Evolutionary conservation across 2,113 vertebrate species (phyloP).

Genomic region (Naja naja): DNA sequence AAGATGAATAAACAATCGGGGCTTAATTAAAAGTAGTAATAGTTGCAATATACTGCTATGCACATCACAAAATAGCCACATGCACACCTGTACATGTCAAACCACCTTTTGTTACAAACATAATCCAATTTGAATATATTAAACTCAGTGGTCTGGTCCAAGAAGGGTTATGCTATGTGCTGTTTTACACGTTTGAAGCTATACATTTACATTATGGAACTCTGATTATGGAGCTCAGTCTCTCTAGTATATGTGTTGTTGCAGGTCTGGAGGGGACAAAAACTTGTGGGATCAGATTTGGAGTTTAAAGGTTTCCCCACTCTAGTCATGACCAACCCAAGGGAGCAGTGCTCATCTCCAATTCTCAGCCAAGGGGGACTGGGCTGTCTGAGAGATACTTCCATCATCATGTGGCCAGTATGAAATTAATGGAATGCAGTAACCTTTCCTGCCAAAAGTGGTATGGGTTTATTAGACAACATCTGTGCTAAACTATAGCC

Average conservation of each 20-base stretch:
- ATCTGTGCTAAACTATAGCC: not conserved
- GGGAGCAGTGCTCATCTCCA: too few relatives aligned
- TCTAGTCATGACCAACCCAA: too few relatives aligned
- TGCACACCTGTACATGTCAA: not conserved
- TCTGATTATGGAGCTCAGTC: not conserved
- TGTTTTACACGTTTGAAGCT: not conserved
- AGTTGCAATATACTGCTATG: not conserved
- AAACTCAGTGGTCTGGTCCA: not conserved
- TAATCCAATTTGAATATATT: not conserved
- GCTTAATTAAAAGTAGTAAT: not conserved
- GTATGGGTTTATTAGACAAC: too few relatives aligned
- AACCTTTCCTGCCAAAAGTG: too few relatives aligned
- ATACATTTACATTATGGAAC: not conserved
- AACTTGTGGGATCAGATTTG: not conserved
- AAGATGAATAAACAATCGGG: not conserved
- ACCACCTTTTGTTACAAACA: not conserved
- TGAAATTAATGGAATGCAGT: too few relatives aligned
- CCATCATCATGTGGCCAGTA: too few relatives aligned
- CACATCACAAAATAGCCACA: not conserved
- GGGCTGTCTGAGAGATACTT: too few relatives aligned
- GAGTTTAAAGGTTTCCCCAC: too few relatives aligned
- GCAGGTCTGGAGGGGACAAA: not conserved
- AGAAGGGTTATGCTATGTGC: not conserved
- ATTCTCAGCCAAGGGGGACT: too few relatives aligned
- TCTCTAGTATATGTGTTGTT: not conserved